Conservation (phyloP, 2,888 invertebrate genomes). For the Scelioninae gen. 2 region DNA sequence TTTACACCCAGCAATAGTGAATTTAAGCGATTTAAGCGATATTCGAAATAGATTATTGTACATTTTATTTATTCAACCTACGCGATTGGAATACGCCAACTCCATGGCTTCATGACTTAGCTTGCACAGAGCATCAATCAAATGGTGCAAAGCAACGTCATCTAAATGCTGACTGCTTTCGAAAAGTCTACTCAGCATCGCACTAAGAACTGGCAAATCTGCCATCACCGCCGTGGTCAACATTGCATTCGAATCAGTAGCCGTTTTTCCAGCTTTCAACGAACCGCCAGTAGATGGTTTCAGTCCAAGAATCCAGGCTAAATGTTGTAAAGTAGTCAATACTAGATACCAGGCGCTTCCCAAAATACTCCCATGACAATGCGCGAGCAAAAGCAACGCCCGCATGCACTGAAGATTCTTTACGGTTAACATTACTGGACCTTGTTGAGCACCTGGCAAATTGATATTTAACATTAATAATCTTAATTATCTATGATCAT, state of each 20-base stretch:
- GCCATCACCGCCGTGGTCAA: conserved; percentile 98
- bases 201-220: conserved; percentile 91
- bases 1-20: no score
- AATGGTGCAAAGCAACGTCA: conserved; percentile 95
- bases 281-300: conserved; percentile 97
- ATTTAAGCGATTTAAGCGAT: no score
- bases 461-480: neutral
- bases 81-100: conserved; percentile 94
- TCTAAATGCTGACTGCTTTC: conserved; percentile 96
- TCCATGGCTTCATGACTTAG: conserved; percentile 98
- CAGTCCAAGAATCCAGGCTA: conserved; percentile 96
- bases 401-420: conserved; percentile 98
- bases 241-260: conserved; percentile 88
- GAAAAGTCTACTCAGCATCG: conserved; percentile 93
- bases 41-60: no score
- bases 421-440: conserved; percentile 96
- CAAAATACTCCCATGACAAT: conserved; percentile 92
- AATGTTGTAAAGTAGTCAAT: conserved; percentile 93
- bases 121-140: conserved; percentile 97
- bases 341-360: conserved; percentile 97
- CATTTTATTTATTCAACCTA: conserved; percentile 76
- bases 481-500: no score
- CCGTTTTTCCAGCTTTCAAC: conserved; percentile 88
- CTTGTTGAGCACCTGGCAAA: conserved; percentile 84
- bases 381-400: conserved; percentile 90